phyloP scores from a whole-genome alignment of 2,113 vertebrate genomes.

The Aplodontia rufa region DNA sequence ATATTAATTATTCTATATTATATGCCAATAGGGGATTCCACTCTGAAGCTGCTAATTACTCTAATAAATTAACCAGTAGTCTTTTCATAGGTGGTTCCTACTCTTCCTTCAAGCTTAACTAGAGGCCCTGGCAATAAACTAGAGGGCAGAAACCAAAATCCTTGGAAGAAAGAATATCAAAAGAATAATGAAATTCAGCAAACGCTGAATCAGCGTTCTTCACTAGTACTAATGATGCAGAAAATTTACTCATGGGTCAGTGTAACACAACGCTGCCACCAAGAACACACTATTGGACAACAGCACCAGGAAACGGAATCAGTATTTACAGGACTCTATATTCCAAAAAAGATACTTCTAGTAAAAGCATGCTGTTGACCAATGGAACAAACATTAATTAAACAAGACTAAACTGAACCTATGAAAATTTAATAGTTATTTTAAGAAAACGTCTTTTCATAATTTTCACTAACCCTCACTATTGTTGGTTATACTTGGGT shows the following conservation, averaged over 20 bases:
- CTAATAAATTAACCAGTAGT: constrained; percentile 43
- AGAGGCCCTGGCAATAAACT: background rate
- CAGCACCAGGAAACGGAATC: background rate
- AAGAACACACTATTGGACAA: background rate
- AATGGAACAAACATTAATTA: background rate
- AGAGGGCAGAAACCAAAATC: background rate
- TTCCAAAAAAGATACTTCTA: background rate
- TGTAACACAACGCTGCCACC: background rate
- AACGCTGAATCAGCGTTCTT: background rate
- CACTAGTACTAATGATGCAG: background rate
- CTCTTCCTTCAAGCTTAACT: background rate
- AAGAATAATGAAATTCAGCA: background rate
- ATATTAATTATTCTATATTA: constrained; percentile 41
- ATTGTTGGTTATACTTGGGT: background rate
- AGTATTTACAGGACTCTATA: background rate
- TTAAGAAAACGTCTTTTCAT: constrained; percentile 28
- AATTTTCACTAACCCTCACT: background rate
- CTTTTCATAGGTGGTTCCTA: constrained; percentile 39
- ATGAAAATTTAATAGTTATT: background rate
- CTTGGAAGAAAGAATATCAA: background rate
- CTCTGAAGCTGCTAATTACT: constrained; percentile 42
- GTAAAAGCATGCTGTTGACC: background rate
- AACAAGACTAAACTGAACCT: background rate
- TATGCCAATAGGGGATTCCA: constrained; percentile 22
- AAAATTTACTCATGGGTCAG: background rate